Evolutionary conservation across 2,797 vertebrate species (phyloP), one percentile per base, ranked within the genome.

Genomic region (Poecilia gillii): DNA sequence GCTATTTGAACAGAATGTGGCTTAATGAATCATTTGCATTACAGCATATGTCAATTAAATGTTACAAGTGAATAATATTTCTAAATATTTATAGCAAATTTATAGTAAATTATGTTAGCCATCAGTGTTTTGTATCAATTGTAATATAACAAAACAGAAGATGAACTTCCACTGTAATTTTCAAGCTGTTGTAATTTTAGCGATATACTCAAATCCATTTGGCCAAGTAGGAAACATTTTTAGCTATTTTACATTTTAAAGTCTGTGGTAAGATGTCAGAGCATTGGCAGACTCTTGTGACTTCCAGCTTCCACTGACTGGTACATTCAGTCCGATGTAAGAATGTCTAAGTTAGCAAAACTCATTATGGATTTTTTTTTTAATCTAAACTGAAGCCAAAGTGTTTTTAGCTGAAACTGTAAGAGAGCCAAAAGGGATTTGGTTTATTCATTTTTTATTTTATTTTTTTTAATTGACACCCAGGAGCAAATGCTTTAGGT

Each of bases 221-320:
- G 59, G 31, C 14, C 59, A 33, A 62, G 14, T 62, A 62, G 31
- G 59, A 62, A 62, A 62, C 14, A 62, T 33, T 16, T 62, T 62
- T 62, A 6, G 13, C 28, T 62, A 18, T 62, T 33, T 33, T 33
- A 18, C 14, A 62, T 59, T 31, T 14, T 33, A 18, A 62, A 33
- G 28, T 16, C 28, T 14, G 31, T 16, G 13, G 59, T 62, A 18
- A 18, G 14, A 36, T 36, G 6, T 36, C 31, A 64, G 36, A 8
- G 16, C 46, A 78, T 75, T 73, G 70, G 9, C 36, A 1, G 72
- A 25, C 25, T 71, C 78, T 79, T 90, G 81, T 86, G 57, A 86
- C 87, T 81, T 77, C 57, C 33, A 73, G 66, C 84, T 82, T 84
- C 77, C 77, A 47, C 83, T 73, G 77, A 83, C 80, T 83, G 45